phyloP scores from a whole-genome alignment of 2,113 vertebrate genomes.

The Corapipo altera region DNA sequence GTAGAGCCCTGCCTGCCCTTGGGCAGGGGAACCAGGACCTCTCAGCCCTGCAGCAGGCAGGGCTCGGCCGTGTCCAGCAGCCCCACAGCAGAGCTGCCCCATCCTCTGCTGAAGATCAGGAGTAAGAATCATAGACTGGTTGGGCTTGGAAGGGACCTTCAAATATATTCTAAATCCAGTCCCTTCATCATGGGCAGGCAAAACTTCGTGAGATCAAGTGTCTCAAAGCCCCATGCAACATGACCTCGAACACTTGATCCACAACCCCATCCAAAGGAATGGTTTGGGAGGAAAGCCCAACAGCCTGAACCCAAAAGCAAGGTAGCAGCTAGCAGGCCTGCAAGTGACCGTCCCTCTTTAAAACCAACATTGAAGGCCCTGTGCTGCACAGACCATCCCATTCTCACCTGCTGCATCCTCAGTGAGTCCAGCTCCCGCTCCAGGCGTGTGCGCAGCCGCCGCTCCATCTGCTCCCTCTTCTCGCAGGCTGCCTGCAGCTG shows the following conservation, averaged over 20 bases:
- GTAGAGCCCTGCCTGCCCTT: background rate
- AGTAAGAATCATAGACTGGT: background rate
- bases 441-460: slow-evolving; percentile 81
- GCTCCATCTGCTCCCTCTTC: slow-evolving; percentile 87
- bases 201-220: background rate
- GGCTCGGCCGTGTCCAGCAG: background rate
- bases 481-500: slow-evolving; percentile 84
- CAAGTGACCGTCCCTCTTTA: background rate
- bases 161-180: background rate
- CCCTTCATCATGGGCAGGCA: background rate
- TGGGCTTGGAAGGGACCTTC: background rate
- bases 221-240: background rate
- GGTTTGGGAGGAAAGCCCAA: background rate
- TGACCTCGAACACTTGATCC: background rate
- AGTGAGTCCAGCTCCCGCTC: slow-evolving; percentile 84
- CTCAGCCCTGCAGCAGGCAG: background rate
- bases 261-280: background rate
- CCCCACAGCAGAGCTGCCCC: accelerated
- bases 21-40: background rate
- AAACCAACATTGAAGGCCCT: accelerated
- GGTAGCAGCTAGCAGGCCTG: background rate
- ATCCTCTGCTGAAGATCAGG: background rate
- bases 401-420: slow-evolving; percentile 82
- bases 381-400: accelerated
- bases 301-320: background rate